Conservation (phyloP, 2,113 vertebrate genomes). For the Gymnogyps californianus region DNA sequence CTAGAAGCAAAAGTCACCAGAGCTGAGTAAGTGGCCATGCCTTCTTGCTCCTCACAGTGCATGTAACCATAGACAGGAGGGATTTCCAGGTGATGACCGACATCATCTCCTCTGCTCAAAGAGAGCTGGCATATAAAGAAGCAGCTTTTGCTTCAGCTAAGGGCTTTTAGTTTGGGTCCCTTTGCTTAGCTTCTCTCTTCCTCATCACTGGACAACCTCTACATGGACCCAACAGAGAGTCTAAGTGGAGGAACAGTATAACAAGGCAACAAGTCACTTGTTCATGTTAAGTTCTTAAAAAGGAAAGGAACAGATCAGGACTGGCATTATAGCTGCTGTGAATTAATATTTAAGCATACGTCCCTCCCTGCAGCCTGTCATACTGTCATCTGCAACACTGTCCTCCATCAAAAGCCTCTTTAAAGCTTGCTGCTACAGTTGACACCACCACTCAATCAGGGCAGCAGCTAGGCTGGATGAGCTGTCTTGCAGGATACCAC, state of each 20-base stretch:
- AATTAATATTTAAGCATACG: not conserved
- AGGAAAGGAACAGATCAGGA: not conserved
- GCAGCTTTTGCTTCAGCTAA: not conserved
- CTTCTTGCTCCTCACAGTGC: not conserved
- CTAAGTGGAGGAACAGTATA: not conserved
- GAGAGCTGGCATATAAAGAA: not conserved
- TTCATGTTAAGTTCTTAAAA: not conserved
- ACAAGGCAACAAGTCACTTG: not conserved
- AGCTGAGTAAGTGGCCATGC: not conserved
- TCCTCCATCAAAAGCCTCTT: not conserved
- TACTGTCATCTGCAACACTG: not conserved
- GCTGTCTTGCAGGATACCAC: not conserved
- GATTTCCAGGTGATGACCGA: not conserved
- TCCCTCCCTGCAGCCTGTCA: not conserved
- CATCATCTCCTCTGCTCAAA: not conserved
- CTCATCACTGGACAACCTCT: not conserved
- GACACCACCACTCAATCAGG: not conserved
- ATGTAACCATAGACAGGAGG: not conserved
- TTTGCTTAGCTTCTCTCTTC: not conserved
- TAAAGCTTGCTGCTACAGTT: not conserved
- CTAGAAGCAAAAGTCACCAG: not conserved
- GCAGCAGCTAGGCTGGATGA: not conserved
- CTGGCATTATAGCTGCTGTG: not conserved
- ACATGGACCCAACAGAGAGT: not conserved
- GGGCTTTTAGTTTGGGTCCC: not conserved